A percentile compares a stretch with the other conserved stretches of the same genome.
These are phyloP conservation scores for Narcine bancroftii DNA, from an alignment of 2,113 vertebrate species.

Conservation along the genomic window DNA sequence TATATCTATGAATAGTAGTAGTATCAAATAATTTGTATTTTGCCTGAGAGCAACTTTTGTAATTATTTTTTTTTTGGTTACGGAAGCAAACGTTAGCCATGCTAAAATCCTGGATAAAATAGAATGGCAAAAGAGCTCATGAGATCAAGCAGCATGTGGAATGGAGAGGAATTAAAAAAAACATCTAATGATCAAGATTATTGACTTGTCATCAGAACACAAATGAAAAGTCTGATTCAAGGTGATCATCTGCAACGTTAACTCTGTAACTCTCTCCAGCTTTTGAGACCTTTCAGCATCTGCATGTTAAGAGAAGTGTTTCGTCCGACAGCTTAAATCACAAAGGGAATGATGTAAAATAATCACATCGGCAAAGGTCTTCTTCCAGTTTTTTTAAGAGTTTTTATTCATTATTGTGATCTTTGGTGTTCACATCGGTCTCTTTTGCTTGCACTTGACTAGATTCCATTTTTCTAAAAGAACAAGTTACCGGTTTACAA, in stretches of 20 bases:
- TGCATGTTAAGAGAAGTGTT: not conserved
- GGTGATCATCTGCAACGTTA: too few species aligned
- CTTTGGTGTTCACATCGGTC: conserved; percentile 36
- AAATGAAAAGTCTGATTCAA: too few species aligned
- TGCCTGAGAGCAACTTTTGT: not conserved
- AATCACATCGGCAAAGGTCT: conserved; percentile 22
- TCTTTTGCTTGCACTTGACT: conserved; percentile 19
- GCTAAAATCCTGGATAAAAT: not conserved
- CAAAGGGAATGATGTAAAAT: not conserved
- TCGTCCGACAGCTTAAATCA: not conserved
- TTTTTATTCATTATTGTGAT: conserved; percentile 37
- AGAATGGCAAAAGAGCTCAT: too few species aligned
- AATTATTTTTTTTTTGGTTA: not conserved
- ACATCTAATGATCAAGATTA: too few species aligned
- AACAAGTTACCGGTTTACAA: conserved; percentile 37
- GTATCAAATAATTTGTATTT: conserved; percentile 8
- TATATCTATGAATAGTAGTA: too few species aligned
- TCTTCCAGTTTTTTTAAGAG: conserved; percentile 35
- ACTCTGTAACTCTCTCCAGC: too few species aligned
- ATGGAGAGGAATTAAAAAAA: too few species aligned
- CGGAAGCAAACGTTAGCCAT: not conserved
- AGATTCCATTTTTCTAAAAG: conserved; percentile 37
- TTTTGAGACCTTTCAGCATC: too few species aligned
- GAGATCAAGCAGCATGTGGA: too few species aligned
- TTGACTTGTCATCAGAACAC: too few species aligned